Conservation (phyloP, 2,797 vertebrate species). For the Linurgus olivaceus region DNA sequence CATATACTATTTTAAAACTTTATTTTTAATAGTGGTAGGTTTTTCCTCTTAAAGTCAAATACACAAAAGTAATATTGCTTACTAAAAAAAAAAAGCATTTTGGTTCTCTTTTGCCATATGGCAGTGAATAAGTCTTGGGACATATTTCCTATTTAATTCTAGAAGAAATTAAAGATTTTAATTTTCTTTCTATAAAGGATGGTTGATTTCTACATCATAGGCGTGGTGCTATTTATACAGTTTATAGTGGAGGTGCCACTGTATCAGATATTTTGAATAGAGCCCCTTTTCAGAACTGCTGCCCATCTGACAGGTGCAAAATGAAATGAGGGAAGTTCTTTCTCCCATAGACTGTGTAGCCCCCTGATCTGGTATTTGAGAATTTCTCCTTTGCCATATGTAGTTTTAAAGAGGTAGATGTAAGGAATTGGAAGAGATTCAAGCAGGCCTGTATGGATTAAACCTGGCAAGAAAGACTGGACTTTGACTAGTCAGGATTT, state of each 20-base stretch:
- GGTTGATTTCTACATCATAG: not conserved
- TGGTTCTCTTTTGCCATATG: not conserved
- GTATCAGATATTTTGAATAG: not conserved
- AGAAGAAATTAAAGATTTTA: not conserved
- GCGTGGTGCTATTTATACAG: rapidly evolving
- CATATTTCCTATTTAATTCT: not conserved
- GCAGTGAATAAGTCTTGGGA: not conserved
- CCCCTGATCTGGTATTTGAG: not conserved
- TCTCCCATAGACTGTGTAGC: not conserved
- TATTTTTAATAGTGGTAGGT: not conserved
- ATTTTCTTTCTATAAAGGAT: not conserved
- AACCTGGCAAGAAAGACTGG: not conserved
- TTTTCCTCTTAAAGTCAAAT: not conserved
- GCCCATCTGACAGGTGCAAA: not conserved
- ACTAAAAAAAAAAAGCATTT: not conserved
- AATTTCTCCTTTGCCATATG: not conserved
- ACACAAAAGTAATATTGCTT: not conserved
- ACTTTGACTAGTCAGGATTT: not conserved
- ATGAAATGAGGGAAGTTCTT: not conserved
- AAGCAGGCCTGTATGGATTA: not conserved
- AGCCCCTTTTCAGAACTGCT: not conserved
- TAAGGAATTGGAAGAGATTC: not conserved
- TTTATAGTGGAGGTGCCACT: not conserved
- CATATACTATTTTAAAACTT: not conserved
- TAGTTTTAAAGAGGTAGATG: not conserved